Evolutionary conservation across 2,888 invertebrate genomes (phyloP), one percentile per base, ranked within the genome.

Genomic region (Bhutanitis thaidina): DNA sequence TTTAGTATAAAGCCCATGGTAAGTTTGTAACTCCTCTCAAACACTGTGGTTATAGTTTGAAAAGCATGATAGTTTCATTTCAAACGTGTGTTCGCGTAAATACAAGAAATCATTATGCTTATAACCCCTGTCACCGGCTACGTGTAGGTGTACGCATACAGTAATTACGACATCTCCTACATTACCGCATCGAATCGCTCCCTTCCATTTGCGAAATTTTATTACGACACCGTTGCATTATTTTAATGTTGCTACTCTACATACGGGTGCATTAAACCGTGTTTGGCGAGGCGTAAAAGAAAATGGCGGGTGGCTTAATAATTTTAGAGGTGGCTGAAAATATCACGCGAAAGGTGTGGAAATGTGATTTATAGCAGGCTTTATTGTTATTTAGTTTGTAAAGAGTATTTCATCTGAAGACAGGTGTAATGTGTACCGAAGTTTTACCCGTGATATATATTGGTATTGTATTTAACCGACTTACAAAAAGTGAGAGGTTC

Each of bases 311-410:
- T 0, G 14, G 5, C 30, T 15, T 41, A 41, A 41, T 41, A 41
- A 32, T 30, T 43, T 43, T 43, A 12, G 32, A 34, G 34, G 15
- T 30, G 14, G 14, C 40, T 3, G 30, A 10, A 30, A 15, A 29
- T 32, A n/a, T 10, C 7, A 13, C 13, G 10, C 12, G 27, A 15
- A 13, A 27, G 36, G 34, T 27, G 35, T 32, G 41, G 20, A 41
- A 41, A 25, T 47, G 25, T 48, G 36, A n/a, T n/a, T n/a, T n/a
- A n/a, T n/a, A n/a, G n/a, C n/a, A 27, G 36, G n/a, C 36, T 5
- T 40, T 32, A 40, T 48, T 40, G 16, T 16, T 41, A 48, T 48
- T 41, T 41, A 48, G 16, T 20, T n/a, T 32, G 41, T 25, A 41
- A 35, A 35, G 34, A 40, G 16, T 48, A 40, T 41, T 48, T 41